A percentile compares a stretch with the other conserved stretches of the same genome.
These are phyloP conservation scores for Sinocyclocheilus grahami DNA, from an alignment of 2,113 vertebrate species.

Conservation along the genomic window DNA sequence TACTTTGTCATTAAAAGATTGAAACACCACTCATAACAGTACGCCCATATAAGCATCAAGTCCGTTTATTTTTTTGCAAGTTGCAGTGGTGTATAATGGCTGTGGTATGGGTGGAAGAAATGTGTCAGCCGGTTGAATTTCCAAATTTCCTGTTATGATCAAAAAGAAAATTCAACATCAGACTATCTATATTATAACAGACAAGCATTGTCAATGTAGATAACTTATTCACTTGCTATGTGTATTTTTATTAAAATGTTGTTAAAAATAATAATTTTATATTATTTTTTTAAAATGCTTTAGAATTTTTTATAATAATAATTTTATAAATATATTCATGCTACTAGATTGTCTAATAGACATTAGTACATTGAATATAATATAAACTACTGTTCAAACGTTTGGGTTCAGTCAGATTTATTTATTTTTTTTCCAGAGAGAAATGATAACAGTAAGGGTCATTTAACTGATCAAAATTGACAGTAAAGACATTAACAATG, in stretches of 20 bases:
- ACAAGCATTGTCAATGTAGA: background rate
- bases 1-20: background rate
- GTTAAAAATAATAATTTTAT: background rate
- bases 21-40: background rate
- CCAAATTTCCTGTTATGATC: constrained; percentile 2
- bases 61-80: background rate
- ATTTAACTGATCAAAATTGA: background rate
- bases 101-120: constrained; percentile 19
- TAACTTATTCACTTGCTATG: background rate
- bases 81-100: background rate
- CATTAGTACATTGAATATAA: background rate
- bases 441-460: background rate
- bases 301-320: background rate
- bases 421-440: too few relatives aligned
- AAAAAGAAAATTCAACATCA: background rate
- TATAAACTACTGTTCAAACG: background rate
- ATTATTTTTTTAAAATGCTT: background rate
- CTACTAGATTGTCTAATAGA: background rate
- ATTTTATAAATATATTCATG: background rate
- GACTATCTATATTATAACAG: background rate
- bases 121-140: background rate
- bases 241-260: background rate
- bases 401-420: background rate
- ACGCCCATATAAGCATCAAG: background rate
- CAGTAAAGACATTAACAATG: too few relatives aligned